phyloP scores from a whole-genome alignment of 2,113 vertebrate genomes.

The Mus pahari region DNA sequence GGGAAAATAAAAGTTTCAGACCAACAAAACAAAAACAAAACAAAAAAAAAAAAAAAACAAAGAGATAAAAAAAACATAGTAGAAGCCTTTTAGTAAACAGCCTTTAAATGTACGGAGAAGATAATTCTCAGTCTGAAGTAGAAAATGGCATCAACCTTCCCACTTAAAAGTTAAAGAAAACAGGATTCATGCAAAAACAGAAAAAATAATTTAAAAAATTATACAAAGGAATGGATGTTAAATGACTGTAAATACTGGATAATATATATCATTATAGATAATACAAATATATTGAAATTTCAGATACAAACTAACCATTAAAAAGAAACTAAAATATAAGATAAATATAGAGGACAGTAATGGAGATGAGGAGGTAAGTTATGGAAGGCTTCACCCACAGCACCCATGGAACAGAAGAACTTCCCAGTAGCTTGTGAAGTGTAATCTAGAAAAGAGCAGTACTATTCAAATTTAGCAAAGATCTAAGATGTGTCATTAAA shows the following conservation, averaged over 20 bases:
- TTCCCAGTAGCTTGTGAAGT: no score
- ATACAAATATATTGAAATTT: neutral
- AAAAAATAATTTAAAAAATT: neutral
- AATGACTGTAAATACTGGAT: neutral
- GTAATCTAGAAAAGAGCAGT: neutral
- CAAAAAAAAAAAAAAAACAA: neutral
- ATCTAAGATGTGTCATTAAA: neutral
- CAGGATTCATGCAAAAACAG: neutral
- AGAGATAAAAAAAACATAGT: neutral
- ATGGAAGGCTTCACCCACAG: no score
- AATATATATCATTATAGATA: neutral
- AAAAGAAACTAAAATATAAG: neutral
- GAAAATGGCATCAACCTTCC: neutral
- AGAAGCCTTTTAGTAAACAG: neutral
- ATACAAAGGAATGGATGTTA: neutral
- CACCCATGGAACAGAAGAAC: no score
- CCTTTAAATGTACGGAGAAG: neutral
- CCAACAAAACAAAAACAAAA: neutral
- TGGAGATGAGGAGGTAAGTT: no score
- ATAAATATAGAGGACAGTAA: no score
- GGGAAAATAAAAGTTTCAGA: neutral
- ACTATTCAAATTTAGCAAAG: neutral
- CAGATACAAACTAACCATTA: neutral
- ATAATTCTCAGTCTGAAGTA: neutral
- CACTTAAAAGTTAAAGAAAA: neutral